These are phyloP conservation scores for Lasioglossum baleicum DNA, from an alignment of 1,140 invertebrate genomes.

Conservation along the genomic window DNA sequence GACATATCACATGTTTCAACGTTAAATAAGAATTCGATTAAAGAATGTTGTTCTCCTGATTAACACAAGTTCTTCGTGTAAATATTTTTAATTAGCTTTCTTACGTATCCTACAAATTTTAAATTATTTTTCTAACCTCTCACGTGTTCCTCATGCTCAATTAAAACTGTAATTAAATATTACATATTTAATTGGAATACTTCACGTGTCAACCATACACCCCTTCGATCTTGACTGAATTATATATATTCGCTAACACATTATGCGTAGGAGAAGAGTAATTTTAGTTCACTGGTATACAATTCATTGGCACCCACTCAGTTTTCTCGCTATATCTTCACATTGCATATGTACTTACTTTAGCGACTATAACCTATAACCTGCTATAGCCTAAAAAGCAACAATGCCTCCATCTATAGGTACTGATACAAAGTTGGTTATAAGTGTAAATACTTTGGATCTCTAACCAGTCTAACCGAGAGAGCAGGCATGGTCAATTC, in stretches of 20 bases:
- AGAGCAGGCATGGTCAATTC: too few relatives aligned
- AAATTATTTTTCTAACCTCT: conserved; percentile 17
- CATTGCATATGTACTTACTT: too few relatives aligned
- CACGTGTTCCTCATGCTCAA: neutral
- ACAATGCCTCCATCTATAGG: conserved; percentile 8
- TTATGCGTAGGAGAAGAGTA: neutral
- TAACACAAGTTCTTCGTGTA: neutral
- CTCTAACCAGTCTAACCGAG: too few relatives aligned
- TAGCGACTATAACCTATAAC: neutral
- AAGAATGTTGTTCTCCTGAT: neutral
- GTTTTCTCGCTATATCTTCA: neutral
- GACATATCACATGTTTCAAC: neutral
- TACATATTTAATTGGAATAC: neutral
- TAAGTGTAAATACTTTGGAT: neutral
- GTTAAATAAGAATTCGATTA: neutral
- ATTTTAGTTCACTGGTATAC: conserved; percentile 1
- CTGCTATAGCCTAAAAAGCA: neutral
- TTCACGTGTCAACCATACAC: conserved; percentile 9
- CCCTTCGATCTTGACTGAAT: conserved; percentile 29
- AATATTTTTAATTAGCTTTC: conserved; percentile 2
- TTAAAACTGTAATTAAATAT: neutral
- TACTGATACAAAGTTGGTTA: neutral
- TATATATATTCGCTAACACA: conserved; percentile 6
- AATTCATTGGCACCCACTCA: neutral
- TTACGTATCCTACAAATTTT: neutral